Conservation (phyloP, 2,113 vertebrate species). For the Hyaena hyaena region DNA sequence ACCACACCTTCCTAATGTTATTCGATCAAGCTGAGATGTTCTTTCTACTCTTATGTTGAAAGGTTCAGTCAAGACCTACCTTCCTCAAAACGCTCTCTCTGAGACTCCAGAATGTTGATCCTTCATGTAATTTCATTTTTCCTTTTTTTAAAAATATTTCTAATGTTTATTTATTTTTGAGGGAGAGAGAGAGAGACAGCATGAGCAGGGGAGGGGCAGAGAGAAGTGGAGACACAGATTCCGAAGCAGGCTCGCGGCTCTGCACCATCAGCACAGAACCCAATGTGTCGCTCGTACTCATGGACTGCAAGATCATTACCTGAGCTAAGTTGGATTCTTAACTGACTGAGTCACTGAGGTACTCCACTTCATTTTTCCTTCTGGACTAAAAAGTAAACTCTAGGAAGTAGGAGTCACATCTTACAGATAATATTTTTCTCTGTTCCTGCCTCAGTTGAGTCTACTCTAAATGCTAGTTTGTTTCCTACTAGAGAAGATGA, state of each 20-base stretch:
- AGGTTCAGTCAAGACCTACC: not conserved
- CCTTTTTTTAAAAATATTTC: not conserved
- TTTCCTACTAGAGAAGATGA: constrained; percentile 24
- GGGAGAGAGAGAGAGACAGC: no score
- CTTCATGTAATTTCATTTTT: not conserved
- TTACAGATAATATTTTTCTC: not conserved
- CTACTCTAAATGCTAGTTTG: not conserved
- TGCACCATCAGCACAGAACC: no score
- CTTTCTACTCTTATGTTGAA: not conserved
- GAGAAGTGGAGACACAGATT: no score
- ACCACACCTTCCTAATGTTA: not conserved
- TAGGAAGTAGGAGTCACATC: not conserved
- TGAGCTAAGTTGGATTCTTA: no score
- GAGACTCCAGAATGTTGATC: not conserved
- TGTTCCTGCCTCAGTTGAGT: not conserved
- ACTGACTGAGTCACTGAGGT: no score
- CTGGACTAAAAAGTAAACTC: not conserved
- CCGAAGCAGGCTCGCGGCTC: no score
- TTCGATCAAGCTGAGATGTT: not conserved
- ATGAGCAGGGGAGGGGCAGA: no score
- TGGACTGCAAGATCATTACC: no score
- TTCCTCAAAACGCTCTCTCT: not conserved
- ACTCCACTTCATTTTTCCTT: not conserved
- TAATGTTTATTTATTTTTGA: no score
- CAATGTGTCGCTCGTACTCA: no score